phyloP scores from a whole-genome alignment of 1,140 invertebrate species.

The Sitophilus oryzae region DNA sequence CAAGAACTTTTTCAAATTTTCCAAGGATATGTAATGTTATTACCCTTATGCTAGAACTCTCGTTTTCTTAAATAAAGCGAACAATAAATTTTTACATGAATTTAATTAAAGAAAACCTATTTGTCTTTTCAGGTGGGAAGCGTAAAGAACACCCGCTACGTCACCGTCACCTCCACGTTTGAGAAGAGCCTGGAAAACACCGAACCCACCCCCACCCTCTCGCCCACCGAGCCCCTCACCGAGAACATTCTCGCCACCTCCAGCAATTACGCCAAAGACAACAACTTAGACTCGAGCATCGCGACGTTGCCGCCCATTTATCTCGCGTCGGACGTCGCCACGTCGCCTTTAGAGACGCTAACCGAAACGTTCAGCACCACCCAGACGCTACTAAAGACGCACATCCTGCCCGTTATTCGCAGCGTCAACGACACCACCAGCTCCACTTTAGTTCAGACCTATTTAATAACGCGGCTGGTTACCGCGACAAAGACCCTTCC shows the following conservation, averaged over 20 bases:
- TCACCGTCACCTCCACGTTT: constrained; percentile 76
- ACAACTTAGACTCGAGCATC: constrained; percentile 67
- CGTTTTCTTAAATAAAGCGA: no score
- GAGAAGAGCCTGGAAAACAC: constrained; percentile 65
- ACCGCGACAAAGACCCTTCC: constrained; percentile 83
- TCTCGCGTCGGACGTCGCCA: constrained; percentile 65
- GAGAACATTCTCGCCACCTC: constrained; percentile 81
- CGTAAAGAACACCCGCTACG: constrained; percentile 77
- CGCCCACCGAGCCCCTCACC: constrained; percentile 66
- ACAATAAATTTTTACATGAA: no score
- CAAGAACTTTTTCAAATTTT: no score
- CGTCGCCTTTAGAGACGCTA: constrained; percentile 77
- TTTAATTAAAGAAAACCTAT: no score
- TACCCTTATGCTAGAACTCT: no score
- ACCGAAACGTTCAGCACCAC: constrained; percentile 87
- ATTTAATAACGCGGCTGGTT: constrained; percentile 76
- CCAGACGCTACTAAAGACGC: constrained; percentile 78
- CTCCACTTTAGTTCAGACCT: constrained; percentile 80
- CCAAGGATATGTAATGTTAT: no score
- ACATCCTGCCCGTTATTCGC: constrained; percentile 73
- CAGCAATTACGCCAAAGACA: constrained; percentile 64
- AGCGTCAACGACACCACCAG: constrained; percentile 64
- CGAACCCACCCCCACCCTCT: constrained; percentile 48
- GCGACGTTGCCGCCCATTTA: constrained; percentile 75
- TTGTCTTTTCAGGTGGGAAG: constrained; percentile 81